Percentiles rank a stretch among this genome's conserved stretches.
Conservation (phyloP, 2,888 invertebrate species). For the Apamea sordens region DNA sequence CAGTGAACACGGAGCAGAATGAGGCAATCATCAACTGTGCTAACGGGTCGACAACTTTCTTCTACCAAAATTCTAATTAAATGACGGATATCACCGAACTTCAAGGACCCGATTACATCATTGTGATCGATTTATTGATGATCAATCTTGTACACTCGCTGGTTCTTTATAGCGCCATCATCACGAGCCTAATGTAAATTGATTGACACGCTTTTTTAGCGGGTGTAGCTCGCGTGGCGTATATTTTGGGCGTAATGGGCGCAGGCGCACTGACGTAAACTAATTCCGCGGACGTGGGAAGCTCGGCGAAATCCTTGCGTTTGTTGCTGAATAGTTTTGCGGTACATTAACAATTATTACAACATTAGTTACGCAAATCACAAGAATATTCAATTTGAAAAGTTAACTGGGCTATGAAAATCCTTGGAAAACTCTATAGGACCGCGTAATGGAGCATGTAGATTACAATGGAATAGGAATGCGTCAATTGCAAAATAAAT, state of each 20-base stretch:
- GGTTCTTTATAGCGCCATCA: constrained; percentile 74
- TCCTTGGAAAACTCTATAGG: constrained; percentile 62
- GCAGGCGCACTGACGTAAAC: constrained; percentile 87
- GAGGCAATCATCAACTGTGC: constrained; percentile 65
- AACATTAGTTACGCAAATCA: constrained; percentile 63
- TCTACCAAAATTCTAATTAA: constrained; percentile 70
- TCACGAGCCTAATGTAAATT: constrained; percentile 80
- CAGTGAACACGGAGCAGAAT: constrained; percentile 44
- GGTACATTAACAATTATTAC: constrained; percentile 74
- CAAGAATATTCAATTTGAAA: constrained; percentile 58
- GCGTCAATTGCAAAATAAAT: constrained; percentile 84
- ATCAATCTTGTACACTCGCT: constrained; percentile 66
- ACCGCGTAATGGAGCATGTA: constrained; percentile 48
- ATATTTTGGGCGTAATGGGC: constrained; percentile 85
- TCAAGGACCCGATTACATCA: constrained; percentile 55
- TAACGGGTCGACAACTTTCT: constrained; percentile 64
- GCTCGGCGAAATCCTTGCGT: constrained; percentile 79
- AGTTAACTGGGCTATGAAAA: constrained; percentile 57
- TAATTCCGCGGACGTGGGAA: constrained; percentile 83
- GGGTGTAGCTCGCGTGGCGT: constrained; percentile 79
- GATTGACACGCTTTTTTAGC: constrained; percentile 87
- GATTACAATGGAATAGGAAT: constrained; percentile 75
- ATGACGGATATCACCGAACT: constrained; percentile 56
- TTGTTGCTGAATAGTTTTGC: constrained; percentile 77
- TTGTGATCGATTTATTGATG: constrained; percentile 59